These are phyloP conservation scores for Leptothorax acervorum DNA, from an alignment of 2,888 invertebrate genomes.

Conservation along the genomic window DNA sequence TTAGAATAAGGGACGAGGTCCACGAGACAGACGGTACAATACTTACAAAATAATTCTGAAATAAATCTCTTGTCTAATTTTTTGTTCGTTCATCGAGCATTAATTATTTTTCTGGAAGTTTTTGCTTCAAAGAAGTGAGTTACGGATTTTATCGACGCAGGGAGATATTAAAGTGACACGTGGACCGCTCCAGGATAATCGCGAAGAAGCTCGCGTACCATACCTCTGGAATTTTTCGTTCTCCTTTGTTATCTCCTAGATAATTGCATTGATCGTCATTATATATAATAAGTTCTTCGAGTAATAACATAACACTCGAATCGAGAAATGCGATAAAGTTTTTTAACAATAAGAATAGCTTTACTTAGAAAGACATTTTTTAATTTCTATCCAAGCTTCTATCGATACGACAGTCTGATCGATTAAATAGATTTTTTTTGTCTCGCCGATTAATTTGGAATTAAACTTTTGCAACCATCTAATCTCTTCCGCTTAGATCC, in stretches of 20 bases:
- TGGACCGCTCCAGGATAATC: not conserved
- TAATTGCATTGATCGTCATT: not conserved
- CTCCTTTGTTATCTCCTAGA: slow-evolving; percentile 13
- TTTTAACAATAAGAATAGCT: not conserved
- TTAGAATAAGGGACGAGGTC: not conserved
- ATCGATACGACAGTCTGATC: not conserved
- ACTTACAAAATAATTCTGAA: not conserved
- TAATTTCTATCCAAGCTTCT: not conserved
- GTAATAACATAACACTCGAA: not conserved
- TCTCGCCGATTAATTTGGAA: not conserved
- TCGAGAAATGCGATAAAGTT: not conserved
- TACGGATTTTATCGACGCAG: not conserved
- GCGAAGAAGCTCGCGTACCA: not conserved
- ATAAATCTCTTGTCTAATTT: not conserved
- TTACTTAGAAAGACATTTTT: not conserved
- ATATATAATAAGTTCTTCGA: not conserved
- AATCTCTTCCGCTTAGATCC: slow-evolving; percentile 9
- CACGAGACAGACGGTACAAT: not conserved
- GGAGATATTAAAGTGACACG: not conserved
- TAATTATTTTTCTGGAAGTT: not conserved
- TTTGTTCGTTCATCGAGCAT: not conserved
- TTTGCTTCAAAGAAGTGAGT: not conserved
- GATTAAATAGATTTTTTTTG: not conserved
- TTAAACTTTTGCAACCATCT: not conserved
- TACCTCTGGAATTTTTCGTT: not conserved